Percentiles rank a stretch among this genome's conserved stretches.
These are phyloP conservation scores for Argya squamiceps DNA, from an alignment of 2,797 vertebrate genomes.

Conservation along the genomic window DNA sequence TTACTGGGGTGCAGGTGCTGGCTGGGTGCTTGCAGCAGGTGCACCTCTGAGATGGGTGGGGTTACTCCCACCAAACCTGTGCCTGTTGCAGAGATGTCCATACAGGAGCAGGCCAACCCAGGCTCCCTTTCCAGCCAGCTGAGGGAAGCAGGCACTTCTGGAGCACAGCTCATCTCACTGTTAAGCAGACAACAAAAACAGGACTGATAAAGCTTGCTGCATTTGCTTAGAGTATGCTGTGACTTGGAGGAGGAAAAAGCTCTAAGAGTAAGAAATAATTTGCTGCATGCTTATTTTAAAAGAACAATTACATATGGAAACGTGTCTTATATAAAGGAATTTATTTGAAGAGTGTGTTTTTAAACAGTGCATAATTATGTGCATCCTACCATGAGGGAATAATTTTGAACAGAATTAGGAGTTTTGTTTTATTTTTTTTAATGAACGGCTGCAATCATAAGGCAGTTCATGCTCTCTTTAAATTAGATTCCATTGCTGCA, in stretches of 20 bases:
- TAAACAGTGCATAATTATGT: slow-evolving; percentile 46
- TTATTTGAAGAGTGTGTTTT: slow-evolving; percentile 26
- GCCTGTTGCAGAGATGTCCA: accelerated
- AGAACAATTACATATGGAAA: not conserved
- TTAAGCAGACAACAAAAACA: not conserved
- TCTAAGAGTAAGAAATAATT: not conserved
- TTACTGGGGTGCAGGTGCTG: not conserved
- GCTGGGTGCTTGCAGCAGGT: not conserved
- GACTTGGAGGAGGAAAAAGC: not conserved
- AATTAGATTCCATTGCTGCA: slow-evolving; percentile 67
- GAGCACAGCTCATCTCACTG: not conserved
- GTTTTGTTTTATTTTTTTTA: slow-evolving; percentile 59
- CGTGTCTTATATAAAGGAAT: slow-evolving; percentile 19
- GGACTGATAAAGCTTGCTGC: not conserved
- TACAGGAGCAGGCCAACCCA: not conserved
- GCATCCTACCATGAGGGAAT: slow-evolving; percentile 49
- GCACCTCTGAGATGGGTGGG: not conserved
- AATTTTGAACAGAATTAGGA: slow-evolving; percentile 63
- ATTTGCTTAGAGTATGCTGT: not conserved
- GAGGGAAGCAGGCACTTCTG: not conserved
- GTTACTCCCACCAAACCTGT: not conserved
- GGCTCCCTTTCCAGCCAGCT: not conserved
- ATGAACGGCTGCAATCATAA: slow-evolving; percentile 62
- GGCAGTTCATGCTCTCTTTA: slow-evolving; percentile 53
- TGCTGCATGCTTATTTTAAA: not conserved